Base-by-base conservation (phyloP, 2,113 vertebrate genomes). In the Brienomyrus brachyistius region DNA sequence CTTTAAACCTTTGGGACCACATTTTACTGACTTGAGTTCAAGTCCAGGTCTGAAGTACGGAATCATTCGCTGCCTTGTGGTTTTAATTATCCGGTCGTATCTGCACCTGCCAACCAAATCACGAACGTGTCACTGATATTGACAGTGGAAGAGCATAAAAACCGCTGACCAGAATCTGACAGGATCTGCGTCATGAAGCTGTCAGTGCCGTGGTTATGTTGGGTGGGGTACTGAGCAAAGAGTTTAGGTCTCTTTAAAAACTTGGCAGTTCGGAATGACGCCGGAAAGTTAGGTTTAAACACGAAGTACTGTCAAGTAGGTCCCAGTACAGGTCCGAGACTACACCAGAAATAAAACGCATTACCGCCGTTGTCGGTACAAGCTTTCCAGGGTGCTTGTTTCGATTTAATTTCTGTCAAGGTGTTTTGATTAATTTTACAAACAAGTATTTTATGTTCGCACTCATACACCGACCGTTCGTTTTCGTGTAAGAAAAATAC, bases 81-180 rank as follows among this genome's bases (percentile, higher is more conserved):
- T 43, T 80, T 80, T 40, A 80, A 80, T 80, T 80, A 80, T 80
- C 31, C 35, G 17, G 74, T 40, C 35, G 1, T 80, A 80, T 80
- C 74, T 80, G 31, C 74, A 80, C 74, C 31, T 80, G 74, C 74
- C 74, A 80, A 80, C 74, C 35, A 80, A 80, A 80, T 80, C 35
- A 80, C 35, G n/a, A 80, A 80, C 17, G 74, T 80, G 74, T 80
- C 31, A 80, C 74, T 43, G 74, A 80, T 80, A 35, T 80, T 70
- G 62, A 80, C 74, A 43, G 35, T 80, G 74, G 74, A 80, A 80
- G 74, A 43, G 74, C 13, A 80, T 80, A 43, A 80, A 70, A 80
- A 80, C 74, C 35, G 35, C 74, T 80, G 74, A 70, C 35, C 74
- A 80, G 35, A 80, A 80, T 80, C 70, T 74, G 27, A 74, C 31